Percentiles rank a stretch among this genome's conserved stretches.
These are phyloP conservation scores for Leptogaster cylindrica DNA, from an alignment of 2,888 invertebrate species.

Conservation along the genomic window DNA sequence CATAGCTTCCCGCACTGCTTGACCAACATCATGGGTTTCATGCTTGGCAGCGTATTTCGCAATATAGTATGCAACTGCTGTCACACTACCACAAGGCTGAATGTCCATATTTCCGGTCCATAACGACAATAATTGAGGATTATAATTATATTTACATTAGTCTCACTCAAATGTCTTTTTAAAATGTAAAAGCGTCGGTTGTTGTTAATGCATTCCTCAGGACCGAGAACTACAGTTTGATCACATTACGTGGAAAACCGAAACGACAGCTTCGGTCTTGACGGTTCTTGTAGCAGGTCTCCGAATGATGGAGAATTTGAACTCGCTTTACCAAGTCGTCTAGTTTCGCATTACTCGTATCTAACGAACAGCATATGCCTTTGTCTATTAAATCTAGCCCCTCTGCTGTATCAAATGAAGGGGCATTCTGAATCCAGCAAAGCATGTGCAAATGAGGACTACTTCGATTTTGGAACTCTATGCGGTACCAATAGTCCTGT, in stretches of 20 bases:
- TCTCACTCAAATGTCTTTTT: constrained; percentile 47
- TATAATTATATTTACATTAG: no score
- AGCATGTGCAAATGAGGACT: constrained; percentile 33
- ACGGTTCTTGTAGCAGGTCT: constrained; percentile 45
- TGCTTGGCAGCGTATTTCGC: no score
- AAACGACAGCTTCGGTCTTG: constrained; percentile 46
- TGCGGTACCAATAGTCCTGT: constrained; percentile 42
- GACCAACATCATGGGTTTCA: no score
- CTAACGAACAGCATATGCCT: constrained; percentile 40
- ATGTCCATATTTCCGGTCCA: constrained; percentile 52
- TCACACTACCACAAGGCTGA: constrained; percentile 51
- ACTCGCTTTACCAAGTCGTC: constrained; percentile 44
- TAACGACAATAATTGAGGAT: constrained; percentile 42
- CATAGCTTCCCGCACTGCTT: no score
- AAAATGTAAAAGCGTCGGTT: constrained; percentile 36
- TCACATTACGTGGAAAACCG: constrained; percentile 45
- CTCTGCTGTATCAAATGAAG: constrained; percentile 49
- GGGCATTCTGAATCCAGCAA: constrained; percentile 25
- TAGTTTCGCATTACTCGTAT: constrained; percentile 40
- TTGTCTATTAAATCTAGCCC: constrained; percentile 40
- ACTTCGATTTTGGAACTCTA: constrained; percentile 46
- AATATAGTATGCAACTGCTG: constrained; percentile 49
- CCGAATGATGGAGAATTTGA: constrained; percentile 46
- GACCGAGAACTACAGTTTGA: constrained; percentile 33
- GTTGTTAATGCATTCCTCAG: constrained; percentile 44